phyloP scores from a whole-genome alignment of 2,888 invertebrate genomes.

The Drosophila histrio region DNA sequence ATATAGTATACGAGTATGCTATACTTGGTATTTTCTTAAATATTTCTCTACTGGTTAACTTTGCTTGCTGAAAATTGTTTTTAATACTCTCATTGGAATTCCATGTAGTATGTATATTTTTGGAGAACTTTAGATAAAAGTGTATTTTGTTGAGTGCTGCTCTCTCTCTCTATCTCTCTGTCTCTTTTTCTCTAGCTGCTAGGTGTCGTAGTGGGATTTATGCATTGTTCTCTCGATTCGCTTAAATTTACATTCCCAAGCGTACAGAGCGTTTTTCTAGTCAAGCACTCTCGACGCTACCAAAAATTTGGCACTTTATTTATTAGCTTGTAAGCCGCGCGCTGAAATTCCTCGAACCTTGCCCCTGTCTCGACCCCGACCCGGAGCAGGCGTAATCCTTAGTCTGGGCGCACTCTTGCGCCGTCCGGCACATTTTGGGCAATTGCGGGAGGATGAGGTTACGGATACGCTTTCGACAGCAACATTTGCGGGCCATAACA shows the following conservation, averaged over 20 bases:
- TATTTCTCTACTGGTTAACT: conserved; percentile 10
- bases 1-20: too few relatives aligned
- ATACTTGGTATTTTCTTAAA: background rate
- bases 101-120: background rate
- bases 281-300: conserved; percentile 63
- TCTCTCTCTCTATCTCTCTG: background rate
- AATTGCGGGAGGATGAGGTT: conserved; percentile 43
- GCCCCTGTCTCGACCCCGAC: background rate
- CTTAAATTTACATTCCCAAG: conserved; percentile 45
- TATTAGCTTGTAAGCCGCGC: conserved; percentile 75
- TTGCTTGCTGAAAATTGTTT: conserved; percentile 8
- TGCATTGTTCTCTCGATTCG: conserved; percentile 37
- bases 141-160: background rate
- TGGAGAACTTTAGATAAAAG: conserved; percentile 12
- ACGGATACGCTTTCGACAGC: conserved; percentile 73
- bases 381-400: background rate
- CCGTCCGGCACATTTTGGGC: conserved; percentile 31
- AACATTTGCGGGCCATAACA: conserved; percentile 77
- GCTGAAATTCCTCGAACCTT: conserved; percentile 54
- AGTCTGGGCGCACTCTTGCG: conserved; percentile 17
- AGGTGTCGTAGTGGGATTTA: conserved; percentile 34
- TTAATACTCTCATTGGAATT: conserved; percentile 1
- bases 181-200: background rate
- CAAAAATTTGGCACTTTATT: conserved; percentile 64
- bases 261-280: conserved; percentile 67